These are phyloP conservation scores for Heliocidaris tuberculata DNA, from an alignment of 35 echinoderm and acorn worm genomes.

Conservation along the genomic window DNA sequence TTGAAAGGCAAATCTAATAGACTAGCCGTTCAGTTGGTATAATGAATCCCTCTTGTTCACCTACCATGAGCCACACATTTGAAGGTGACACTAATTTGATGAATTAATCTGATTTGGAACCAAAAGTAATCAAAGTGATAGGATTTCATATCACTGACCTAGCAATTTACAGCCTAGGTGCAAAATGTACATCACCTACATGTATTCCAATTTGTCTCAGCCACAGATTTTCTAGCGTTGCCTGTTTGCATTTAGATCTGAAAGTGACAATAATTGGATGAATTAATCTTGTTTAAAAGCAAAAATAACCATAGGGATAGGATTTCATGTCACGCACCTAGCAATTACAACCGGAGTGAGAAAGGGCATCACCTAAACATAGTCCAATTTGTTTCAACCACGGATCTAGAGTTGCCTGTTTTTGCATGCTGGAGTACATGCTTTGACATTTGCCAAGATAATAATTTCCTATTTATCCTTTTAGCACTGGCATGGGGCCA, in stretches of 20 bases:
- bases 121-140: neutral
- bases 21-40: neutral
- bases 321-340: too few species aligned
- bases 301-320: too few species aligned
- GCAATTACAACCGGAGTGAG: too few species aligned
- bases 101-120: neutral
- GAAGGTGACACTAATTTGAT: neutral
- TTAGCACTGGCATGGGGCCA: neutral
- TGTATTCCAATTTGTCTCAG: neutral
- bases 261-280: too few species aligned
- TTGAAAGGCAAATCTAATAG: too few species aligned
- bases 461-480: neutral
- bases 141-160: neutral
- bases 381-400: too few species aligned
- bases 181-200: neutral
- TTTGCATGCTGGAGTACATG: neutral
- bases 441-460: neutral
- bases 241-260: neutral
- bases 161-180: neutral
- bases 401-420: too few species aligned
- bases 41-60: neutral
- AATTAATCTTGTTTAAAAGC: too few species aligned
- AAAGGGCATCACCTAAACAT: too few species aligned
- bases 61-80: neutral
- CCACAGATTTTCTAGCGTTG: neutral